Evolutionary conservation across 2,113 vertebrate species (phyloP).

Genomic region (Hippopotamus amphibius): DNA sequence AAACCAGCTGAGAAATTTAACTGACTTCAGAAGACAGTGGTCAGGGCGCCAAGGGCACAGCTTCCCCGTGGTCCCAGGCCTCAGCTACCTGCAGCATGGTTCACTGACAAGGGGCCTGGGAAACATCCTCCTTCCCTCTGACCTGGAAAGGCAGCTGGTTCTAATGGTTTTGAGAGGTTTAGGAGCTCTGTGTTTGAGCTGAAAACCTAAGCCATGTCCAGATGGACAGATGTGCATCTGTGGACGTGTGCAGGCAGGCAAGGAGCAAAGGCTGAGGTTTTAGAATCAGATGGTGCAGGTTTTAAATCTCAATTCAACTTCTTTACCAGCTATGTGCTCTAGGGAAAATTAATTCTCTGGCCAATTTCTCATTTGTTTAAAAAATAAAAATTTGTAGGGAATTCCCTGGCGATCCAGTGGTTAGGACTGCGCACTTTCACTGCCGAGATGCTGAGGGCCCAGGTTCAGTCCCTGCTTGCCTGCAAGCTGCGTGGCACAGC

Average conservation of each 20-base stretch:
- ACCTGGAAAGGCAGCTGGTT: not conserved
- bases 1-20: not conserved
- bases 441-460: not conserved
- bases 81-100: too few species aligned
- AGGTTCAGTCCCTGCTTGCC: not conserved
- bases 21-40: not conserved
- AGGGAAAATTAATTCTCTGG: not conserved
- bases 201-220: not conserved
- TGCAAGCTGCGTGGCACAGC: not conserved
- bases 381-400: not conserved
- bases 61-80: not conserved
- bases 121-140: not conserved
- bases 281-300: not conserved
- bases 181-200: not conserved
- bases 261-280: not conserved
- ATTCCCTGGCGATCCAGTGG: not conserved
- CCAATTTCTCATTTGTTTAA: constrained; percentile 38
- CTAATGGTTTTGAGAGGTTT: not conserved
- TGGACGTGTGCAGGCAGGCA: not conserved
- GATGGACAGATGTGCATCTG: not conserved
- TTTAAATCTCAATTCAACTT: not conserved
- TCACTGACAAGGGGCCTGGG: not conserved
- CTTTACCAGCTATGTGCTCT: not conserved
- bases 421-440: not conserved
- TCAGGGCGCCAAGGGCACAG: not conserved